Base-by-base conservation (phyloP, 2,797 vertebrate genomes). In the Scleropages formosus region DNA sequence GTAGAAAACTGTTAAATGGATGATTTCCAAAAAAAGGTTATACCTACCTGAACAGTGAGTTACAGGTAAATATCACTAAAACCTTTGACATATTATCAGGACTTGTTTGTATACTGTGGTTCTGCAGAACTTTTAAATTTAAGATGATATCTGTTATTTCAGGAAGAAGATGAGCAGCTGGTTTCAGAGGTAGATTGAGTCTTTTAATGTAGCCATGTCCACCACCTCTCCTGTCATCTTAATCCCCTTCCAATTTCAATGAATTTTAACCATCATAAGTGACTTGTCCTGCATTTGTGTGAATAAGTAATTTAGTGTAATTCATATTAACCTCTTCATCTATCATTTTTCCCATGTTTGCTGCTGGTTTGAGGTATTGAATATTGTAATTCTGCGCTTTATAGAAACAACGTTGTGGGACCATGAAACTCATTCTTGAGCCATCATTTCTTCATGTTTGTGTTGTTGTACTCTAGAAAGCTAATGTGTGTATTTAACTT, bases 91-190 rank as follows among this genome's bases (percentile, higher is more conserved):
- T 56, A 1, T 18, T 2, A 18, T 56, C 12, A 1, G 12, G 53
- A 56, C 53, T 12, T 2, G 12, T n/a, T n/a, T n/a, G 2, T 56
- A 53, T 18, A 3, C 18, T 2, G 3, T 12, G 18, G 18, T 56
- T 56, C 1, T 56, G 18, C 1, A 12, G 18, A 56, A 11, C 9
- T 56, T 56, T 2, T 1, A 56, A 3, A n/a, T n/a, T 56, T 53
- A 12, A 56, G 53, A 53, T 20, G 4, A 31, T 75, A 47, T 79
- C 58, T 24, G 56, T 49, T 74, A 44, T 84, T 80, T 77, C 77
- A 84, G 82, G 82, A 39, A 69, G 84, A 85, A 76, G 84, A 84
- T 49, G 68, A 79, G 4, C 77, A 78, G 22, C 83, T 70, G 15
- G 73, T 82, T 67, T 75, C 75, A 47, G 78, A 77, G 75, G 75